Evolutionary conservation across 2,797 vertebrate species (phyloP), one percentile per base, ranked within the genome.

Genomic region (Rousettus madagascariensis): DNA sequence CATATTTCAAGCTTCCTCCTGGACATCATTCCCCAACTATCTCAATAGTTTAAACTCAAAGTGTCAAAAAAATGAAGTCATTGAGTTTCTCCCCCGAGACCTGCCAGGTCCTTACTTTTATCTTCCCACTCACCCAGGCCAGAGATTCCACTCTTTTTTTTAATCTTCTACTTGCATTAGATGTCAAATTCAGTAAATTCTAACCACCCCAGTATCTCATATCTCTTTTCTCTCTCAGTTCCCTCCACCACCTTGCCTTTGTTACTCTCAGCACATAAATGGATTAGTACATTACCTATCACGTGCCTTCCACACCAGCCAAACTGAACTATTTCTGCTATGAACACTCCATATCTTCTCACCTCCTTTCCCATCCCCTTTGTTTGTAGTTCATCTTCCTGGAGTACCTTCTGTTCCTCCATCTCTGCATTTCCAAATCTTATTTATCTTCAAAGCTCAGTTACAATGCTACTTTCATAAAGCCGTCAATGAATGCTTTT

Each of bases 11-110:
- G 74, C 28, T 77, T 51, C 51, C 49, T 95, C 36, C 51, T 57
- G 6, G 46, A 66, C 17, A 53, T 66, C 41, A 53, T 12, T 53
- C 26, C 16, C 55, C 22, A 15, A 36, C 49, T 30, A 12, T 75
- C 49, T 78, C 10, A 26, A 24, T 91, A 33, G 87, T 94, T 82
- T 86, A 86, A 92, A 55, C 41, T 95, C 85, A 55, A 28, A 33
- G 16, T 55, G 33, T 24, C 41, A 46, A 75, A 15, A 63, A 63
- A 46, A 72, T 20, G 19, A 92, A 83, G 46, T 83, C 41, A 41
- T 1, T 53, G 15, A 66, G 41, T 24, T 59, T 80, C 63, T 89
- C 11, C 8, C 1, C 16, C 2, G 1, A 86, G 22, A 86, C 26
- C 10, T 91, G 19, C 41, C 33, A 49, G 41, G 51, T 61, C 59